Base-by-base conservation (phyloP, 2,888 invertebrate species). In the Priocnemis perturbator region DNA sequence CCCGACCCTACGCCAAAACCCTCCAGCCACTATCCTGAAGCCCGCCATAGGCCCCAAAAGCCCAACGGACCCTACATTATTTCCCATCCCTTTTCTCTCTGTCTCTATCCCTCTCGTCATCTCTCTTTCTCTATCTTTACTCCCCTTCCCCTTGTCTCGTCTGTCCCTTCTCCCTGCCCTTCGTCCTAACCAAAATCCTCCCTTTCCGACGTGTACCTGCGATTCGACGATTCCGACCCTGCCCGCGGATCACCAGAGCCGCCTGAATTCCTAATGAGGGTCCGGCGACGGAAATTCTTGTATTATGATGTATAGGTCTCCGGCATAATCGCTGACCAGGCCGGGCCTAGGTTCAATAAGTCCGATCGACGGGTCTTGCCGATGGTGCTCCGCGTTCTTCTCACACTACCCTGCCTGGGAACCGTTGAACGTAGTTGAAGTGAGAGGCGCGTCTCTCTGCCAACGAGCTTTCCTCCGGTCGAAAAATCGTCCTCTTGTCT, bases 241-340 rank as follows among this genome's bases (percentile, higher is more conserved):
- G 30, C 58, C 57, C 60, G 47, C 53, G 19, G 23, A n/a, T 48
- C 63, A 70, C 74, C 37, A 9, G 7, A 5, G 53, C 57, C 59
- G 52, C 59, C 57, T 67, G 77, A 75, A 75, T 75, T 62, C 52
- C 53, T 60, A 73, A 75, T 53, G 59, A 67, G 48, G 11, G 21
- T 23, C 17, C 37, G 17, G 45, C 37, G 47, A 48, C 21, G 19
- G 50, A 19, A 44, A 37, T 37, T 37, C 37, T 37, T 37, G 37
- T 11, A 11, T 37, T 37, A 37, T 37, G 37, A 37, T 37, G 37
- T 37, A 37, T 11, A 11, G 37, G 37, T 37, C 37, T 37, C 1
- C 37, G 37, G 37, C 2, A 37, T 37, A 37, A 37, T 37, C 37
- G 37, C 37, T 37, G 37, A 11, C 37, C 37, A 11, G 37, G 4